Evolutionary conservation across 2,888 invertebrate species (phyloP), one percentile per base, ranked within the genome.

Genomic region (Hylaea fasciaria): DNA sequence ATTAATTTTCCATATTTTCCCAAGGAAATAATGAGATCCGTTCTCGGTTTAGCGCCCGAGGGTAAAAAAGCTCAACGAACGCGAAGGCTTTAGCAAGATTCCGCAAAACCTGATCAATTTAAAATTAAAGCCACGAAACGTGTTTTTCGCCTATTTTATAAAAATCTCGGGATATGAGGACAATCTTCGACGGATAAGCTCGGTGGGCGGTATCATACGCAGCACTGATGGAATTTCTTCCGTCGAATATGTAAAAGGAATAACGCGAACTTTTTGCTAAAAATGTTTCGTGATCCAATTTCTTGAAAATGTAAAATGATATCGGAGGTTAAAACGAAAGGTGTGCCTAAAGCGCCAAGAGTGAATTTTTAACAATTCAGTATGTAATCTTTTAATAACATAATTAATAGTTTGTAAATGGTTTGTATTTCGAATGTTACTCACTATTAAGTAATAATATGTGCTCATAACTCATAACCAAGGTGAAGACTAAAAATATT

Each of bases 51-150:
- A 81, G 68, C 78, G 62, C 60, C 68, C 71, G 41, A 69, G 69
- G 65, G 65, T 12, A 77, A 82, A 87, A 89, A 86, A 86, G 81
- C 77, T 83, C 86, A 83, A 85, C 86, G 86, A 77, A 77, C 78
- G 80, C 66, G 64, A 74, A 83, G 86, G 91, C 88, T 91, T 92
- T 89, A 79, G 80, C 87, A 72, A 91, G 91, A 91, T 88, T 87
- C 81, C 85, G 82, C 85, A 85, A 86, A 90, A 91, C 86, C 91
- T 82, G 87, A 90, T 91, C 91, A 92, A 92, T 92, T 92, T 92
- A 91, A 92, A 92, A 92, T 92, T 91, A 92, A 92, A 92, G 91
- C 92, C 92, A 91, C 86, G 87, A 91, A 92, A 92, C 92, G 92
- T 92, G 92, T 92, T 92, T 90, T 91, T 91, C 89, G 86, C 84